Evolutionary conservation across 2,888 invertebrate species (phyloP).

Genomic region (Meteorus colon): DNA sequence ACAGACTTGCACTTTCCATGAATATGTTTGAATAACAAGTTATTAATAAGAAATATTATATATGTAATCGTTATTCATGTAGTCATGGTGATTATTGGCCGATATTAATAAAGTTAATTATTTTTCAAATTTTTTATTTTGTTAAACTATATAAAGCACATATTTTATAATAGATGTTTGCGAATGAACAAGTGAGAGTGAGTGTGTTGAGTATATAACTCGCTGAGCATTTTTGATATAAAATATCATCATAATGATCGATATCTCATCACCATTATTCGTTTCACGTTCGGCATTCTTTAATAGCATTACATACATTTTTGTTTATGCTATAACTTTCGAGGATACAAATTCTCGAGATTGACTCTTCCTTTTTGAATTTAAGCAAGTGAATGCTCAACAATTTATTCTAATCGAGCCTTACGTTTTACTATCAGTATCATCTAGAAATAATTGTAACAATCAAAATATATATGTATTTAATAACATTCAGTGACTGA

Average conservation of each 20-base stretch:
- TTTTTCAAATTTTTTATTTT: slow-evolving; percentile 64
- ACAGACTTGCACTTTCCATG: slow-evolving; percentile 65
- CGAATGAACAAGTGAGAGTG: slow-evolving; percentile 61
- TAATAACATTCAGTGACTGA: background rate
- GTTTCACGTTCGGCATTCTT: slow-evolving; percentile 25
- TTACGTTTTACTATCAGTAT: background rate
- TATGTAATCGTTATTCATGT: background rate
- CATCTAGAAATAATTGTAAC: background rate
- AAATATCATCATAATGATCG: slow-evolving; percentile 57
- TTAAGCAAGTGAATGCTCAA: background rate
- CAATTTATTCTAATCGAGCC: background rate
- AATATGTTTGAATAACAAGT: background rate
- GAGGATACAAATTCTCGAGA: slow-evolving; percentile 14
- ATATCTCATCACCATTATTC: slow-evolving; percentile 38
- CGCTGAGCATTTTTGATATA: slow-evolving; percentile 62
- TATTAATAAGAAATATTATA: background rate
- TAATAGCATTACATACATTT: slow-evolving; percentile 47
- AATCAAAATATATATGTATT: background rate
- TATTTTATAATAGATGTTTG: slow-evolving; percentile 64
- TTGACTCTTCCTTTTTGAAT: slow-evolving; percentile 22
- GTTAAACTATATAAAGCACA: slow-evolving; percentile 68
- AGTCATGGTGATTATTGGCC: background rate
- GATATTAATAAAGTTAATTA: slow-evolving; percentile 32
- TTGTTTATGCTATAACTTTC: background rate
- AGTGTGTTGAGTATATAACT: slow-evolving; percentile 58